Evolutionary conservation across 1,140 invertebrate species (phyloP), one percentile per base, ranked within the genome.

Genomic region (Trichoplusia ni): DNA sequence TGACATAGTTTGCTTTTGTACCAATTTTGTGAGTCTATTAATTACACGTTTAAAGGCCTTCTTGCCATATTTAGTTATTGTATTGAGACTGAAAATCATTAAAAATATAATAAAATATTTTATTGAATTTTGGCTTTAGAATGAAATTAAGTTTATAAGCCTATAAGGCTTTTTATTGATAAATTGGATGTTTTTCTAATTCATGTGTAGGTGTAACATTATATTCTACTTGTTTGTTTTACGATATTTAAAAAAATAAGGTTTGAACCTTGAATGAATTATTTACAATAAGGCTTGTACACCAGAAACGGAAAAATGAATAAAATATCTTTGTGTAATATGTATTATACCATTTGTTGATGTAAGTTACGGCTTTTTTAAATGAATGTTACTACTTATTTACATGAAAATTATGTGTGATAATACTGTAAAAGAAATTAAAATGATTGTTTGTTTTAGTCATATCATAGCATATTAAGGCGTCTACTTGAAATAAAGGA

Each of bases 381-480:
- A 46, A 42, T 23, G 23, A 35, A 19, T 21, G 14, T 37, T 27
- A 38, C 8, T 23, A 49, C 4, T 49, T 37, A 16, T 54, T 61
- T 14, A 23, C 29, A 61, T 61, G 29, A 27, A 46, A 49, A 38
- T 49, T 61, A 61, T 44, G 71, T 77, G 71, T 77, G 71, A 73
- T 77, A 73, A 70, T 73, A 70, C 8, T 54, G 21, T 40, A 63
- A 62, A 53, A 5, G 35, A 42, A 53, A 40, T 29, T 59, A 25
- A 18, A 46, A 47, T 23, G 37, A 37, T 66, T 42, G 16, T 58
- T 58, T 71, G 46, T 25, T 60, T 71, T 75, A 78, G 73, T 75
- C 80, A 82, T 82, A 82, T 82, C 80, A 81, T 82, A 81, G 64
- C 35, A 40, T 47, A 16, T 47, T 78, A 76, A 69, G 58, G 46